Evolutionary conservation across 1,140 invertebrate species (phyloP).

Genomic region (Lordiphosa stackelbergi): DNA sequence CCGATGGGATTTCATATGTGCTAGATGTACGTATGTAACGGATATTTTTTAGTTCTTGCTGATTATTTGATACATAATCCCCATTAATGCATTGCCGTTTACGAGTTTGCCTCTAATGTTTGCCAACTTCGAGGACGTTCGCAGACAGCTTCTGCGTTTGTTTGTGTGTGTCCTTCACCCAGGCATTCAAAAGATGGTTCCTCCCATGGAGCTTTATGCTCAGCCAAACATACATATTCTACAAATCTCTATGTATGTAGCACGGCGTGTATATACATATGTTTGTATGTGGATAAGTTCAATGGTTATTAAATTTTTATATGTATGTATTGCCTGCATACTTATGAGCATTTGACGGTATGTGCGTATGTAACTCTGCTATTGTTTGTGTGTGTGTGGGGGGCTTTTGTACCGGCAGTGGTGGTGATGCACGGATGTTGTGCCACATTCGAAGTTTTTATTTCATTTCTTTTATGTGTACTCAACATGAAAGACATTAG

Average conservation of each 20-base stretch:
- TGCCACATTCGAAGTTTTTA: conserved; percentile 66
- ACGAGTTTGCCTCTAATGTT: conserved; percentile 41
- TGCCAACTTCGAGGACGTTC: conserved; percentile 46
- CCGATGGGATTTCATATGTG: conserved; percentile 32
- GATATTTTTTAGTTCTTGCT: conserved; percentile 28
- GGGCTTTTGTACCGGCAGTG: neutral
- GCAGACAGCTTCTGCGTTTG: conserved; percentile 36
- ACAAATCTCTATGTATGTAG: conserved; percentile 9
- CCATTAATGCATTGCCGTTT: conserved; percentile 57
- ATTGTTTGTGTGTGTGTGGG: conserved; percentile 20
- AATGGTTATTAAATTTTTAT: conserved; percentile 23
- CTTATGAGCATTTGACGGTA: conserved; percentile 8
- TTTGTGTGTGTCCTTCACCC: conserved; percentile 43
- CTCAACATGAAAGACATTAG: conserved; percentile 64
- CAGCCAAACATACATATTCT: conserved; percentile 9
- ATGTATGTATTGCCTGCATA: conserved; percentile 7
- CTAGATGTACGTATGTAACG: neutral
- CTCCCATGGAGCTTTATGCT: conserved; percentile 20
- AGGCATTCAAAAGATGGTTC: conserved; percentile 29
- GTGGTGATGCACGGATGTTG: conserved; percentile 24
- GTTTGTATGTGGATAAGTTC: conserved; percentile 18
- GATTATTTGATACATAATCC: conserved; percentile 58
- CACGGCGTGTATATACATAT: conserved; percentile 8
- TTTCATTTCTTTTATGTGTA: conserved; percentile 53
- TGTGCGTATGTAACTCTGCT: conserved; percentile 1